Conservation (phyloP, 2,888 invertebrate species). For the Agrilus cyanescens region DNA sequence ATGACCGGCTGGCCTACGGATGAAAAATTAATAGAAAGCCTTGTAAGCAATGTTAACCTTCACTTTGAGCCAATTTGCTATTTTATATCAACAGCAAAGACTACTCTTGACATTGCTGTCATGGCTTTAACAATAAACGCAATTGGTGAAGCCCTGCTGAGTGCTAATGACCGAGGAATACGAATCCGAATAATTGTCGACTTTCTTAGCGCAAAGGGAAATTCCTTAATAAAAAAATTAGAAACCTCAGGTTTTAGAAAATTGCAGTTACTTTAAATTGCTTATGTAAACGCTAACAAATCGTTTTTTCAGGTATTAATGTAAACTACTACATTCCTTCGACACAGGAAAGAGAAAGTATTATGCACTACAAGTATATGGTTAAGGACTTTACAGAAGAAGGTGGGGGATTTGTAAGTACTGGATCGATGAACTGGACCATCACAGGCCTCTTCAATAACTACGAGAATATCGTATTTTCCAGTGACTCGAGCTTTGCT, state of each 20-base stretch:
- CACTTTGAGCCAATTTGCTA: constrained; percentile 23
- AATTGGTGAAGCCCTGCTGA: constrained; percentile 18
- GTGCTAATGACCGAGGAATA: constrained; percentile 20
- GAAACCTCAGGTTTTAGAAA: too few species aligned
- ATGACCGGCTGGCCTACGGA: constrained; percentile 22
- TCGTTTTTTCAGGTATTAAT: constrained; percentile 8
- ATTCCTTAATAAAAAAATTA: too few species aligned
- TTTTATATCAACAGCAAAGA: constrained; percentile 22
- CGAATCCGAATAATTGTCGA: constrained; percentile 21
- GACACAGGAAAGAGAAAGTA: constrained; percentile 13
- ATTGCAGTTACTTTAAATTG: too few species aligned
- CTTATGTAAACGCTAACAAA: too few species aligned
- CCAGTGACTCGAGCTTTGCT: constrained; percentile 17
- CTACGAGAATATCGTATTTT: constrained; percentile 24
- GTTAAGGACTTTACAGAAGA: constrained; percentile 22
- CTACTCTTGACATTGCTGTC: constrained; percentile 21
- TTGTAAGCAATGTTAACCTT: constrained; percentile 13
- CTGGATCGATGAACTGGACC: constrained; percentile 24
- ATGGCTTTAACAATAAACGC: constrained; percentile 20
- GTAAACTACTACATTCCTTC: constrained; percentile 17
- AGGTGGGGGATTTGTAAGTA: constrained; percentile 18
- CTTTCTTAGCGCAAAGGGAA: constrained; percentile 14
- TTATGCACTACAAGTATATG: constrained; percentile 27
- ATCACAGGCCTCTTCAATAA: constrained; percentile 18
- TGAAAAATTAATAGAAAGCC: constrained; percentile 1